Evolutionary conservation across 2,888 invertebrate species (phyloP).

Genomic region (Oligia fasciuncula): DNA sequence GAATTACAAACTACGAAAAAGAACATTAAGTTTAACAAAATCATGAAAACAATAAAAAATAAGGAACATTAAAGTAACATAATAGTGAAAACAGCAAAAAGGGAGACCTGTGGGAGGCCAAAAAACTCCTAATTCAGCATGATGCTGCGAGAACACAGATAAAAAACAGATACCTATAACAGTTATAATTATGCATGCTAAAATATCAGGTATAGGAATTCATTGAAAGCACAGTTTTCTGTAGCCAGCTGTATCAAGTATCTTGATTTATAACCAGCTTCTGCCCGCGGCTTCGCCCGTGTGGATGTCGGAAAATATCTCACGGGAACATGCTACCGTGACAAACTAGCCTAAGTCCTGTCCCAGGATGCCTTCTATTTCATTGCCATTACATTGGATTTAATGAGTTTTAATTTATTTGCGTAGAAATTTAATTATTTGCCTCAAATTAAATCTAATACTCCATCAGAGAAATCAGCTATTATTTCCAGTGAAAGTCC

Average conservation of each 20-base stretch:
- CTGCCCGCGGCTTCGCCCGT: neutral
- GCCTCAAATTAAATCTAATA: neutral
- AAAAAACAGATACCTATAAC: neutral
- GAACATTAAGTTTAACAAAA: too few species aligned
- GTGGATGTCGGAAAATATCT: neutral
- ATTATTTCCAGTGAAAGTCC: neutral
- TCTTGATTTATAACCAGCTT: neutral
- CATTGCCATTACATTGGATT: neutral
- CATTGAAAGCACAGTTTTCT: neutral
- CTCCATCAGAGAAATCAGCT: neutral
- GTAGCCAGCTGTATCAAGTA: neutral
- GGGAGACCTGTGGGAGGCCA: too few species aligned
- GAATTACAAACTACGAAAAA: too few species aligned
- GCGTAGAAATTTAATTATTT: neutral
- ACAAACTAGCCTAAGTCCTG: too few species aligned
- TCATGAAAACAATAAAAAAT: neutral
- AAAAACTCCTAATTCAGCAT: neutral
- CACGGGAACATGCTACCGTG: too few species aligned
- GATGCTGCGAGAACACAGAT: neutral
- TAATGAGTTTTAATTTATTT: neutral
- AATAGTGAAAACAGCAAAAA: too few species aligned
- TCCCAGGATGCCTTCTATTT: neutral
- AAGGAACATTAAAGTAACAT: neutral
- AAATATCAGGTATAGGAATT: constrained; percentile 2
- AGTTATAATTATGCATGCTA: too few species aligned